Evolutionary conservation across 2,113 vertebrate species (phyloP).

Genomic region (Sorex araneus): DNA sequence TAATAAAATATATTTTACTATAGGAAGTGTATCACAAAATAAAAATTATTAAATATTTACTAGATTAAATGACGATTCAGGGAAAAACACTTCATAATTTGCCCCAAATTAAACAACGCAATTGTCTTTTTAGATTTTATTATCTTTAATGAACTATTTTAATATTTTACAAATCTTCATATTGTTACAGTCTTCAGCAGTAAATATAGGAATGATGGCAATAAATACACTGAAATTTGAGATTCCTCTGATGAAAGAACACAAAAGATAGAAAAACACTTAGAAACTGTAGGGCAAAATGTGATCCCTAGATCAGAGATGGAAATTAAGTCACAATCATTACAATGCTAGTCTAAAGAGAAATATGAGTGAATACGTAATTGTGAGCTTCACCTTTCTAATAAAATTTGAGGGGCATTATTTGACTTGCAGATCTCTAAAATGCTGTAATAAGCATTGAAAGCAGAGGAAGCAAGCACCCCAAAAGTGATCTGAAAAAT

Average conservation of each 20-base stretch:
- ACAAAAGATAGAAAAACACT: conserved; percentile 83
- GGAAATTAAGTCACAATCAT: conserved; percentile 62
- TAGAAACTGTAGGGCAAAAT: conserved; percentile 80
- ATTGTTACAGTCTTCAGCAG: conserved; percentile 83
- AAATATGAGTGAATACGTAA: conserved; percentile 1
- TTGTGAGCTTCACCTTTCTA: conserved; percentile 45
- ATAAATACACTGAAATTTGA: conserved; percentile 85
- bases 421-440: conserved; percentile 54
- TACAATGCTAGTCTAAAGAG: neutral
- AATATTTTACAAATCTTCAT: conserved; percentile 87
- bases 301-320: conserved; percentile 74
- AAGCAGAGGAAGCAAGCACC: conserved; percentile 54
- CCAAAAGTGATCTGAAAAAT: conserved; percentile 61
- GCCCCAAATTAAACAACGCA: conserved; percentile 58
- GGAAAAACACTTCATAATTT: no score
- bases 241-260: conserved; percentile 84
- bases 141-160: conserved; percentile 86
- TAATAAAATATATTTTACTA: conserved; percentile 10
- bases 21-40: neutral
- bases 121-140: conserved; percentile 84
- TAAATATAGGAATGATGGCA: conserved; percentile 84
- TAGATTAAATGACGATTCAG: neutral
- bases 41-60: neutral
- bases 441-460: conserved; percentile 27
- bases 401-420: conserved; percentile 36